Evolutionary conservation across 2,113 vertebrate species (phyloP).

Genomic region (Octodon degus): DNA sequence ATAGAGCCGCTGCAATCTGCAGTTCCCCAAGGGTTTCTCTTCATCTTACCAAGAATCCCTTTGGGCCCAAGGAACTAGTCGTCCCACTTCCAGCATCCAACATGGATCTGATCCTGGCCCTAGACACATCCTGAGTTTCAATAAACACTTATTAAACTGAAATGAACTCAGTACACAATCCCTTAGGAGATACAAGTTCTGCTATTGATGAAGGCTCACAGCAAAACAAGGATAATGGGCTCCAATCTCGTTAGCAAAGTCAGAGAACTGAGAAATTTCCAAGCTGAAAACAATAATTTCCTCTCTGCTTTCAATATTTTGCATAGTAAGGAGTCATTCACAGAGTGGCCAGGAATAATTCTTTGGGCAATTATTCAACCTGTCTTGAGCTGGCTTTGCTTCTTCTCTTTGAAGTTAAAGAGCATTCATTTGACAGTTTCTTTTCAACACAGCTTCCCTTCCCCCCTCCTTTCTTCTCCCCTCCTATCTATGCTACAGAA

Average conservation of each 20-base stretch:
- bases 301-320: conserved; percentile 67
- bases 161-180: conserved; percentile 47
- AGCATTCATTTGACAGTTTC: neutral
- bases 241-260: conserved; percentile 69
- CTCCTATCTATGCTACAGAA: neutral
- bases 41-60: neutral
- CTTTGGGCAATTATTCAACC: neutral
- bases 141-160: conserved; percentile 57
- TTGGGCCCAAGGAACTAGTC: neutral
- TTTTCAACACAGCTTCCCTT: neutral
- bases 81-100: neutral
- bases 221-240: conserved; percentile 72
- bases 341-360: conserved; percentile 32
- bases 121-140: conserved; percentile 41
- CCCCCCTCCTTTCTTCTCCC: neutral
- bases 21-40: neutral
- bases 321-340: conserved; percentile 59
- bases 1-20: rapidly evolving
- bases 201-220: conserved; percentile 52
- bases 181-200: conserved; percentile 44
- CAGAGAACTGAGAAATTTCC: conserved; percentile 69
- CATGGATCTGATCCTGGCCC: neutral
- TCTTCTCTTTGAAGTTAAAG: conserved; percentile 30
- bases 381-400: conserved; percentile 3
- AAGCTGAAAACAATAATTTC: conserved; percentile 73